Conservation (phyloP, 2,888 invertebrate genomes). For the Drosophila nigritarsus region DNA sequence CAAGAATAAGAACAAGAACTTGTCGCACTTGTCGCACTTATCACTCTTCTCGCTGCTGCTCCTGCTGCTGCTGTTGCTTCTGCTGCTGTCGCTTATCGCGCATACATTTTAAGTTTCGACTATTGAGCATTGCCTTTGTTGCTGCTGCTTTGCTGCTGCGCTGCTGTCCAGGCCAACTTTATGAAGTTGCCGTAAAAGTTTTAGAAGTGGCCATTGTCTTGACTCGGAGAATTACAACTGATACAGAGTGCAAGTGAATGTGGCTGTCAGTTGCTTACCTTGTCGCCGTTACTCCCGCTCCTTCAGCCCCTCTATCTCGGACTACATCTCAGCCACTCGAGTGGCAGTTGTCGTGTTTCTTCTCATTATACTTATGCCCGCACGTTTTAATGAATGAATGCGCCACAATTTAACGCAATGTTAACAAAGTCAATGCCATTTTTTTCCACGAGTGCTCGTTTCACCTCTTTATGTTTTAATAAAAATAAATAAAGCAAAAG, state of each 20-base stretch:
- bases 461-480: conserved; percentile 80
- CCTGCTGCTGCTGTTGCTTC: conserved; percentile 16
- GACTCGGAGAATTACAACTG: conserved; percentile 52
- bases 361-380: conserved; percentile 42
- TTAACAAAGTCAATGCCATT: conserved; percentile 80
- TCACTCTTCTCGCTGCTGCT: conserved; percentile 8
- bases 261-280: conserved; percentile 16
- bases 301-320: background rate
- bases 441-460: conserved; percentile 50
- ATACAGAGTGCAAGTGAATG: conserved; percentile 60
- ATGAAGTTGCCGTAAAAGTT: conserved; percentile 46
- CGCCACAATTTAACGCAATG: conserved; percentile 79
- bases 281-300: conserved; percentile 6
- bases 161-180: conserved; percentile 50
- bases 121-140: conserved; percentile 65
- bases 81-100: conserved; percentile 60
- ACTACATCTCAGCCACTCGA: conserved; percentile 5
- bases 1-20: conserved; percentile 28
- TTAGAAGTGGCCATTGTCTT: conserved; percentile 61
- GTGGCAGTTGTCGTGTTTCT: conserved; percentile 27
- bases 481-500: conserved; percentile 82
- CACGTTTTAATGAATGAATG: conserved; percentile 73
- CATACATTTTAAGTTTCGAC: conserved; percentile 69
- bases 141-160: conserved; percentile 14
- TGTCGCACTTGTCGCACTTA: conserved; percentile 31